phyloP scores from a whole-genome alignment of 2,797 vertebrate species.

The Mormyrus hasselquistii region DNA sequence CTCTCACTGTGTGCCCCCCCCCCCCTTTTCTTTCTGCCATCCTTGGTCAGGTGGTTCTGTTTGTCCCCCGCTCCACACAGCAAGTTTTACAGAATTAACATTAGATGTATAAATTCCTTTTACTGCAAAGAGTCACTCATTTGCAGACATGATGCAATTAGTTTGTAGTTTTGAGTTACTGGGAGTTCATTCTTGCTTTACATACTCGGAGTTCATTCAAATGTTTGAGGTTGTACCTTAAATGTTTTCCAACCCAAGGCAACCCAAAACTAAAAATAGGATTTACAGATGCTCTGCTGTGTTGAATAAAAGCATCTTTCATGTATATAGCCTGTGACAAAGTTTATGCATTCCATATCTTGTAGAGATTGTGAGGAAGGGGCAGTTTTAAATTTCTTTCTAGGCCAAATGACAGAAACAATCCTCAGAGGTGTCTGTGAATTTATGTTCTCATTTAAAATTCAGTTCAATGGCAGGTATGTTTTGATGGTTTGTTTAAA shows the following conservation, averaged over 20 bases:
- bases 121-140: not conserved
- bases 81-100: not conserved
- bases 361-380: not conserved
- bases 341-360: not conserved
- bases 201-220: not conserved
- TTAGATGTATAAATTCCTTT: not conserved
- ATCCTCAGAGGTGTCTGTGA: not conserved
- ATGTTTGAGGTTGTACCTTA: not conserved
- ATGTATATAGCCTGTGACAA: not conserved
- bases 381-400: not conserved
- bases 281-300: not conserved
- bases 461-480: not conserved
- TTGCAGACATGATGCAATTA: not conserved
- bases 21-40: not conserved
- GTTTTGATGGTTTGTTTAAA: not conserved
- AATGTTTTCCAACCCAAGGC: not conserved
- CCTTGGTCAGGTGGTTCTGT: not conserved
- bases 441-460: not conserved
- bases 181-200: not conserved
- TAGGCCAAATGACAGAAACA: not conserved
- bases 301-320: constrained; percentile 2
- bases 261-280: not conserved
- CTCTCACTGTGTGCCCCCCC: not conserved
- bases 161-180: not conserved
- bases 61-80: not conserved